Evolutionary conservation across 2,888 invertebrate species (phyloP).

Genomic region (Oscheius sp.): DNA sequence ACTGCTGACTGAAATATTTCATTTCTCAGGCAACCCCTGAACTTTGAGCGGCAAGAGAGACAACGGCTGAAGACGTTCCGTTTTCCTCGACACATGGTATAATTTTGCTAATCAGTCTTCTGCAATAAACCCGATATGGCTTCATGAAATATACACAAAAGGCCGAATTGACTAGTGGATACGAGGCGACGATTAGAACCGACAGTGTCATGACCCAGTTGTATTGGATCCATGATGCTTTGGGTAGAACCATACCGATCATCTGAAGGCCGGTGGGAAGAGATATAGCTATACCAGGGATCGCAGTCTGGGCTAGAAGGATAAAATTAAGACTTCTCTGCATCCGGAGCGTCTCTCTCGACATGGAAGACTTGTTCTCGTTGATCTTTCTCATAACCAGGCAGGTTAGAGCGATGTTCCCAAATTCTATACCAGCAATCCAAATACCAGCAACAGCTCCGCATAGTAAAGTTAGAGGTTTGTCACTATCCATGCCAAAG

Average conservation of each 20-base stretch:
- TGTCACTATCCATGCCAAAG: no score
- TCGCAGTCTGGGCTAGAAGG: neutral
- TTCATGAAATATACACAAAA: neutral
- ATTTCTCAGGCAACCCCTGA: no score
- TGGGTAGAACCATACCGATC: neutral
- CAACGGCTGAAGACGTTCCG: no score
- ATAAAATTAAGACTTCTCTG: slow-evolving; percentile 9
- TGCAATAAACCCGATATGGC: neutral
- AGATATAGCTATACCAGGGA: neutral
- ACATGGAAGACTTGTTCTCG: neutral
- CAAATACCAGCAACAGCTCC: no score
- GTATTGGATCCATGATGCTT: neutral
- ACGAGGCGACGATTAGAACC: neutral
- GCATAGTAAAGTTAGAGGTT: no score
- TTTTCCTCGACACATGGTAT: no score
- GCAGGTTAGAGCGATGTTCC: neutral
- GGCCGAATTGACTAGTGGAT: slow-evolving; percentile 11
- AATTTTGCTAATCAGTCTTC: no score
- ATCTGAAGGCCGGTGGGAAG: neutral
- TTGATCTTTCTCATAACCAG: neutral
- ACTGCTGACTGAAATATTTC: no score
- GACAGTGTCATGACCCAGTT: no score
- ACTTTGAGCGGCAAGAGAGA: no score
- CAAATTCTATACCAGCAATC: neutral
- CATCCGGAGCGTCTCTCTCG: slow-evolving; percentile 6